Evolutionary conservation across 2,113 vertebrate species (phyloP).

Genomic region (Corvus cornix): DNA sequence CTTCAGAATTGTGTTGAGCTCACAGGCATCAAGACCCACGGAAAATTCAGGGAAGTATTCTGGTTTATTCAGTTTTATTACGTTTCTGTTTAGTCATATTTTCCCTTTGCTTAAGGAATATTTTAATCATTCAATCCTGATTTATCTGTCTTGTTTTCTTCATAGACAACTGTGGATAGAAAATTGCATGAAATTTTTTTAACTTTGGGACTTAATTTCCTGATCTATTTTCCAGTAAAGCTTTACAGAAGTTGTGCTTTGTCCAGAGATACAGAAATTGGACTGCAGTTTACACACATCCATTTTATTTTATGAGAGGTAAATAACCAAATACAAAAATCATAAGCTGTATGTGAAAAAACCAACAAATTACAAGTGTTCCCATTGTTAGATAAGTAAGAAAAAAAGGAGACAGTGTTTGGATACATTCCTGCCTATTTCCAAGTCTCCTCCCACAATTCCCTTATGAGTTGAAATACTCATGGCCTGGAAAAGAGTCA

Average conservation of each 20-base stretch:
- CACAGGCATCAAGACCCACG: neutral
- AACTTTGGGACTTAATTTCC: neutral
- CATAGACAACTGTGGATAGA: neutral
- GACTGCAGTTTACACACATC: neutral
- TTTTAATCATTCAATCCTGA: neutral
- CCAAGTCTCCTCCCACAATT: neutral
- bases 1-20: neutral
- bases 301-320: neutral
- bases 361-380: neutral
- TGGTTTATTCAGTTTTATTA: neutral
- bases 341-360: neutral
- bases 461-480: neutral
- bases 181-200: neutral
- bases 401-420: neutral
- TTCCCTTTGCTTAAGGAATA: neutral
- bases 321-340: neutral
- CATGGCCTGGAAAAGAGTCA: constrained; percentile 39
- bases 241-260: neutral
- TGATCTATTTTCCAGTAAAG: neutral
- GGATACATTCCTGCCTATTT: neutral
- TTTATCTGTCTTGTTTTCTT: neutral
- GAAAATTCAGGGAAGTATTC: neutral
- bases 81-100: neutral
- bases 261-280: neutral
- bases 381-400: neutral